Conservation (phyloP, 1,140 invertebrate genomes). For the Caenorhabditis latens region DNA sequence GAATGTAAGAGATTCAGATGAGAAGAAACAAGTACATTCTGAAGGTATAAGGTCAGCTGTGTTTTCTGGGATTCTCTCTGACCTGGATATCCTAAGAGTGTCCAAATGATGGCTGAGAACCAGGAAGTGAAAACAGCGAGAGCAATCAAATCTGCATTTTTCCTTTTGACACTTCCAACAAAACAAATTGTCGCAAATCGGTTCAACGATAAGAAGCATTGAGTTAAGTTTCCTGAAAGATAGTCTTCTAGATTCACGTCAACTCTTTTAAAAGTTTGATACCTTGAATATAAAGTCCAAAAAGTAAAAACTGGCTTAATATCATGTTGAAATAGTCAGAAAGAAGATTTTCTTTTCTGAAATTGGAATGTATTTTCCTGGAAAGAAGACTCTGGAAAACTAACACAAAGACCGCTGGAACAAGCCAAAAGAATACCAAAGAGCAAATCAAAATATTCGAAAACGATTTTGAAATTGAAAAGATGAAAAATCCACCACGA, state of each 20-base stretch:
- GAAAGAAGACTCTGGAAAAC: not conserved
- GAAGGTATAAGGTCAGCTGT: not conserved
- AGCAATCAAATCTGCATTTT: slow-evolving; percentile 18
- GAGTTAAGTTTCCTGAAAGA: slow-evolving; percentile 13
- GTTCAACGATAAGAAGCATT: slow-evolving; percentile 38
- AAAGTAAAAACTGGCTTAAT: slow-evolving; percentile 10
- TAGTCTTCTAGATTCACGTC: not conserved
- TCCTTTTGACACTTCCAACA: slow-evolving; percentile 31
- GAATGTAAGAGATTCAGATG: slow-evolving; percentile 4
- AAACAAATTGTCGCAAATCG: slow-evolving; percentile 30
- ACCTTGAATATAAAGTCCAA: slow-evolving; percentile 47
- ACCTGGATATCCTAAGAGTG: slow-evolving; percentile 36
- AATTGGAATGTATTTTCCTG: not conserved
- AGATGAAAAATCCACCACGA: slow-evolving; percentile 27
- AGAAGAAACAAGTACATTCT: slow-evolving; percentile 33
- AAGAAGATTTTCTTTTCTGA: slow-evolving; percentile 18
- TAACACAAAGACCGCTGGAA: slow-evolving; percentile 29
- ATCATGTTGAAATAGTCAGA: slow-evolving; percentile 19
- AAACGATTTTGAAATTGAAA: slow-evolving; percentile 34
- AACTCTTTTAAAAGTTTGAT: too few relatives aligned
- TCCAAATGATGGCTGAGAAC: slow-evolving; percentile 26
- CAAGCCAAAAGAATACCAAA: slow-evolving; percentile 24
- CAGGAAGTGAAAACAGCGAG: slow-evolving; percentile 31
- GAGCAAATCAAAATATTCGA: slow-evolving; percentile 25
- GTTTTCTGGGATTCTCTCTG: not conserved